These are phyloP conservation scores for Podiceps cristatus DNA, from an alignment of 2,113 vertebrate genomes.

Conservation along the genomic window DNA sequence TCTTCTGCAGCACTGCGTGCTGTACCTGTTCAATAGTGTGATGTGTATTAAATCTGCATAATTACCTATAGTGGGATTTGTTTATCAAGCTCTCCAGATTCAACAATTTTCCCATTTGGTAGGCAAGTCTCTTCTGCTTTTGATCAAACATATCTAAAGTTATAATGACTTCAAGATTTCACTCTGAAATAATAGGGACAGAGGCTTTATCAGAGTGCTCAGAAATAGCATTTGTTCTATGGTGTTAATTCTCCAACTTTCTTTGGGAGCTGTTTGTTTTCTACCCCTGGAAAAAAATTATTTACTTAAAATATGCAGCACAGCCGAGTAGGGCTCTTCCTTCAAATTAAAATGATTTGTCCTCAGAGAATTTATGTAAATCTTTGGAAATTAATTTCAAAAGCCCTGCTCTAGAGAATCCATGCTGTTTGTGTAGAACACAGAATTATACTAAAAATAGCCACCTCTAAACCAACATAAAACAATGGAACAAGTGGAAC, in stretches of 20 bases:
- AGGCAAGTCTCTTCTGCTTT: not conserved
- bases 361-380: constrained; percentile 62
- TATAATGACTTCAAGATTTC: not conserved
- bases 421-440: constrained; percentile 29
- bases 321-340: constrained; percentile 42
- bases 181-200: not conserved
- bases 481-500: not conserved
- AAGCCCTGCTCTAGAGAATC: not conserved
- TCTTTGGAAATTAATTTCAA: constrained; percentile 64
- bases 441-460: constrained; percentile 12
- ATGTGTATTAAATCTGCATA: not conserved
- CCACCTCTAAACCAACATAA: not conserved
- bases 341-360: constrained; percentile 47
- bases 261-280: not conserved
- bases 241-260: not conserved
- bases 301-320: constrained; percentile 53
- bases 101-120: not conserved
- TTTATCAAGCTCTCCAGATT: not conserved
- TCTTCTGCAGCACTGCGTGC: not conserved
- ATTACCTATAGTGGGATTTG: not conserved
- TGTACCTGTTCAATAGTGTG: not conserved
- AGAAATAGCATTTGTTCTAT: not conserved
- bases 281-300: not conserved
- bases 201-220: not conserved
- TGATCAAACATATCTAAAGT: not conserved